These are phyloP conservation scores for Columbina picui DNA, from an alignment of 2,113 vertebrate species.

Conservation along the genomic window DNA sequence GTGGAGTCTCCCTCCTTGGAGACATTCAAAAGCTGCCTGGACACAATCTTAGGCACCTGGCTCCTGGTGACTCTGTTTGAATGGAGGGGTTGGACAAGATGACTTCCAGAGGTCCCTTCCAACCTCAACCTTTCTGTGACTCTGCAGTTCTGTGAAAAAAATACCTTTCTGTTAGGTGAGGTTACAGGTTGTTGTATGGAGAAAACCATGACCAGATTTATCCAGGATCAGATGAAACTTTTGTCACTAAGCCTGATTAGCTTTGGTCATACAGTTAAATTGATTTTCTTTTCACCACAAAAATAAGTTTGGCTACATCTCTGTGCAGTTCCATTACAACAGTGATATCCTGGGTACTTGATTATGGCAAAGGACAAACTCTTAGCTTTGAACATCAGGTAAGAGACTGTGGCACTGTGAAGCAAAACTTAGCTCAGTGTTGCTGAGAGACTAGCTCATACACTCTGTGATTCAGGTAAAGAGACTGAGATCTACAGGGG, in stretches of 20 bases:
- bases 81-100: too few relatives aligned
- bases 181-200: background rate
- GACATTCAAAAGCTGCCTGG: too few relatives aligned
- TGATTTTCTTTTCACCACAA: background rate
- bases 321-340: background rate
- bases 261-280: background rate
- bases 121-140: too few relatives aligned
- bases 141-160: background rate
- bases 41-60: too few relatives aligned
- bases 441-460: background rate
- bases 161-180: background rate
- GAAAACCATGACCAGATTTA: background rate
- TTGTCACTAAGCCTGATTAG: background rate
- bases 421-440: background rate
- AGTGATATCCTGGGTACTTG: background rate
- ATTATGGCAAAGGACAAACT: background rate
- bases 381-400: background rate
- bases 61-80: too few relatives aligned
- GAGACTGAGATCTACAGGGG: background rate
- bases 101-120: too few relatives aligned
- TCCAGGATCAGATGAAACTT: background rate
- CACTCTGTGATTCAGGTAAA: background rate
- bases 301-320: background rate
- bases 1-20: too few relatives aligned
- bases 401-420: background rate